Evolutionary conservation across 2,888 invertebrate genomes (phyloP).

Genomic region (Anoncus sp.): DNA sequence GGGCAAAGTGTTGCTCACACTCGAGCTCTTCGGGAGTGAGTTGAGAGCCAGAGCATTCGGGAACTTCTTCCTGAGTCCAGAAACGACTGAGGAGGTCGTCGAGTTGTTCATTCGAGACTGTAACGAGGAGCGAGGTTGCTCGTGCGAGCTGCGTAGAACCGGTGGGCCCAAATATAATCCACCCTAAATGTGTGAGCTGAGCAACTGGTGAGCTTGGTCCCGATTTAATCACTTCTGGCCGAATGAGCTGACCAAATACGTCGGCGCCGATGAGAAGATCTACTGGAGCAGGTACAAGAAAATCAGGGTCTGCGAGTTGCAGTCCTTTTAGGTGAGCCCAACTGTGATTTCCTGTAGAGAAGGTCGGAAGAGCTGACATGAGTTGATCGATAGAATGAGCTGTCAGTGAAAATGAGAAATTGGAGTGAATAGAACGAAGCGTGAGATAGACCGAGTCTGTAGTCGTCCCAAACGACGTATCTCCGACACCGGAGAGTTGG

Average conservation of each 20-base stretch:
- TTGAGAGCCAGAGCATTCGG: background rate
- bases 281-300: background rate
- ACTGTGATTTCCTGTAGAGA: background rate
- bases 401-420: no score
- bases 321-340: slow-evolving; percentile 41
- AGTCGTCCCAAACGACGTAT: no score
- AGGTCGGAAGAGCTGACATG: no score
- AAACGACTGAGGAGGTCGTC: slow-evolving; percentile 25
- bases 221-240: background rate
- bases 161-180: no score
- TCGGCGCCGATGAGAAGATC: slow-evolving; percentile 46
- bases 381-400: background rate
- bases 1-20: slow-evolving; percentile 27
- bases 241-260: slow-evolving; percentile 31
- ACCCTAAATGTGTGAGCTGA: background rate
- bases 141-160: background rate
- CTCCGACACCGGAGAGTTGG: no score
- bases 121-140: background rate
- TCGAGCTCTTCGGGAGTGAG: slow-evolving; percentile 12
- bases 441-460: no score
- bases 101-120: background rate
- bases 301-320: slow-evolving; percentile 50
- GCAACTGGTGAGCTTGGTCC: slow-evolving; percentile 12
- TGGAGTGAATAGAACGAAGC: no score
- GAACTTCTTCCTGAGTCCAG: slow-evolving; percentile 38